Base-by-base conservation (phyloP, 2,113 vertebrate species). In the Ammospiza nelsoni region DNA sequence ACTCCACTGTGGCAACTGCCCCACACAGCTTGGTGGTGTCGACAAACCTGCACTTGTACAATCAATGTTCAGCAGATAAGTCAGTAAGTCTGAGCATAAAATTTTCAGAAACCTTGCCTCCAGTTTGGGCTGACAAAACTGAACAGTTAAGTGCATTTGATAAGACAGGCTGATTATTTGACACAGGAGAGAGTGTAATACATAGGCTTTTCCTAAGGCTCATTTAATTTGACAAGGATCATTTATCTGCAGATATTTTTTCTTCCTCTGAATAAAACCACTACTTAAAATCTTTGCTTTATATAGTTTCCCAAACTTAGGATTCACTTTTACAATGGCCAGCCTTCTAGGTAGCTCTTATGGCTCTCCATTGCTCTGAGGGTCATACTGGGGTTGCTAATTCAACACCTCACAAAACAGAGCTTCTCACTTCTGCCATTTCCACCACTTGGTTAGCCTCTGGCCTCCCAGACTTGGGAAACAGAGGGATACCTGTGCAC, bases 401-500 rank as follows among this genome's bases (percentile, higher is more conserved):
- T 19, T 33, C 57, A 65, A 25, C 25, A 17, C 4, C 17, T 79
- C 58, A 27, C 13, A 49, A 48, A 89, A 55, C 18, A 55, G 44
- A 96, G 66, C 4, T 83, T 87, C 54, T 57, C 12, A 9, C 27
- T 46, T 49, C 21, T 90, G 44, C 20, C 9, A 11, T 82, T 91
- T 78, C 15, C 52, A 35, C 7, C 1, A 1, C 61, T 67, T 12
- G 12, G 16, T 68, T 41, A 57, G 18, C 13, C 55, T 33, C 19
- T 49, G 35, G 33, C 25, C 31, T 66, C 28, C 4, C 15, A 76
- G 22, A 41, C 51, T 49, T 39, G 43, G 46, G 49, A 55, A 90
- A 52, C 2, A 48, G 35, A 1, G 2, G 11, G 8, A 71, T 1
- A 2, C 3, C 39, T 66, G 22, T 20, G 7, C 28, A 48, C 27